Conservation (phyloP, 2,797 vertebrate genomes). For the Aulostomus chinensis region DNA sequence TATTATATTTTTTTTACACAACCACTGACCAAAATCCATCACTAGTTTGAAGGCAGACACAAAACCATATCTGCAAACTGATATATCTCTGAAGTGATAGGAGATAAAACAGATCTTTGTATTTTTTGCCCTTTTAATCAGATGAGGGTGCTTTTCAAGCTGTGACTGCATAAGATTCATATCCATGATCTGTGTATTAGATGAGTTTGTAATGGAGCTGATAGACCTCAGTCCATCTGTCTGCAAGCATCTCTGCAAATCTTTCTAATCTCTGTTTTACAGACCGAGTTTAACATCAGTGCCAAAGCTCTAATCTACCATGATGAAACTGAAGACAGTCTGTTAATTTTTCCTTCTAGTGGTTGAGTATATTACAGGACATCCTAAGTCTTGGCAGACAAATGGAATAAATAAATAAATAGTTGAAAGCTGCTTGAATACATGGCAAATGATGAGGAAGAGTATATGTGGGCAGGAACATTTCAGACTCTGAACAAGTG, state of each 20-base stretch:
- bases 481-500: constrained; percentile 19
- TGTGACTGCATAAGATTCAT: neutral
- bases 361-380: constrained; percentile 5
- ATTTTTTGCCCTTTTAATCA: no score
- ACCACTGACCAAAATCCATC: no score
- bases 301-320: neutral
- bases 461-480: constrained; percentile 3
- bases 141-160: no score
- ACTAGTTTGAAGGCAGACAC: no score
- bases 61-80: no score
- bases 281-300: neutral
- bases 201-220: constrained; percentile 2
- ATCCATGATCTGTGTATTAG: neutral
- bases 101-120: no score
- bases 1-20: no score
- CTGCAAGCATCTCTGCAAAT: neutral
- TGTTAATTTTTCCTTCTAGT: constrained; percentile 2
- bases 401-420: constrained; percentile 23
- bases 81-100: no score
- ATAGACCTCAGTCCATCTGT: neutral
- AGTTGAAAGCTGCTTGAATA: constrained; percentile 29
- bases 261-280: neutral
- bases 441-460: constrained; percentile 24
- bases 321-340: neutral
- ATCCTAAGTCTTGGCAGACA: constrained; percentile 9